Evolutionary conservation across 2,888 invertebrate genomes (phyloP).

Genomic region (Cephus rjabovi): DNA sequence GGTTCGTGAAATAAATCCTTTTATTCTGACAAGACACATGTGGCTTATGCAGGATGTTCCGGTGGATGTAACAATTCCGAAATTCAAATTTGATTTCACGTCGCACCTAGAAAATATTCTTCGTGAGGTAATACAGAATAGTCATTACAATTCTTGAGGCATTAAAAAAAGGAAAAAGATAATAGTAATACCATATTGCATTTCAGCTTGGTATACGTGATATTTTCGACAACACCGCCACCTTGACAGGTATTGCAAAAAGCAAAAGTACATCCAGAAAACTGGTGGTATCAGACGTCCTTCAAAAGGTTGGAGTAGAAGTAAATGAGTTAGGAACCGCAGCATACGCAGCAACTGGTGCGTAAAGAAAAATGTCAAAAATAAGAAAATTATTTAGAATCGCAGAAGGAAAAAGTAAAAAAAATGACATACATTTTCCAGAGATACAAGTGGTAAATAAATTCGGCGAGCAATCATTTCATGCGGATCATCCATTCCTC

Average conservation of each 20-base stretch:
- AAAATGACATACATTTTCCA: conserved; percentile 55
- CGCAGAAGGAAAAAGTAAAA: neutral
- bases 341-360: conserved; percentile 79
- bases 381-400: too few species aligned
- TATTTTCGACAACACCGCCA: conserved; percentile 78
- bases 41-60: conserved; percentile 71
- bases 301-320: conserved; percentile 82
- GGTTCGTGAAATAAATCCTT: conserved; percentile 71
- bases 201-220: conserved; percentile 77
- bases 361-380: conserved; percentile 19
- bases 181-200: conserved; percentile 21
- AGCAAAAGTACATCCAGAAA: conserved; percentile 69
- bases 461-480: conserved; percentile 75
- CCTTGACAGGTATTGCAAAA: conserved; percentile 76
- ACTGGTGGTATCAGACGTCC: conserved; percentile 75
- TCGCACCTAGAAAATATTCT: conserved; percentile 73
- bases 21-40: conserved; percentile 70
- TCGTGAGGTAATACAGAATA: conserved; percentile 69
- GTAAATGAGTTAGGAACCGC: conserved; percentile 81
- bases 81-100: conserved; percentile 80
- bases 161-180: neutral
- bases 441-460: conserved; percentile 79
- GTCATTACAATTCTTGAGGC: neutral
- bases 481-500: conserved; percentile 80
- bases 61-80: conserved; percentile 77